These are phyloP conservation scores for Sebastes steindachneri DNA, from an alignment of 2,797 vertebrate genomes.

Conservation along the genomic window DNA sequence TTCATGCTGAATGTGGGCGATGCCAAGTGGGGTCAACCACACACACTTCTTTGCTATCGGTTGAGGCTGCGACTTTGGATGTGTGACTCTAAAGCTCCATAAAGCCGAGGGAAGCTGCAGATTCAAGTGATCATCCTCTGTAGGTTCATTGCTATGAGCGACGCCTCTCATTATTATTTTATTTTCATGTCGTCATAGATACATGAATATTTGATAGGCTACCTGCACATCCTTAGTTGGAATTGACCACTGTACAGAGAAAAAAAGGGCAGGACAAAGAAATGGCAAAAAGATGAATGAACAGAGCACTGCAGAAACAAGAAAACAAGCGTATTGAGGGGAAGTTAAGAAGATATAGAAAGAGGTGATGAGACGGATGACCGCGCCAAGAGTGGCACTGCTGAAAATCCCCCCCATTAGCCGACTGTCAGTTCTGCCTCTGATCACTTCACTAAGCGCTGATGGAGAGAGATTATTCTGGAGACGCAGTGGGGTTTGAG, in stretches of 20 bases:
- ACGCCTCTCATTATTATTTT: neutral
- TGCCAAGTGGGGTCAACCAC: neutral
- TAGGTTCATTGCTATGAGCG: no score
- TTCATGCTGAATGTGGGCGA: neutral
- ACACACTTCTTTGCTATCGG: neutral
- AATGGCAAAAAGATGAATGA: neutral
- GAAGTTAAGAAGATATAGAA: conserved; percentile 19
- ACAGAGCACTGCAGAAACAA: neutral
- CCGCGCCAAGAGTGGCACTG: conserved; percentile 12
- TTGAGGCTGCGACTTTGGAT: fast-evolving
- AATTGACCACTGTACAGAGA: neutral
- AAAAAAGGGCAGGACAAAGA: neutral
- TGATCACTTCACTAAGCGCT: conserved; percentile 74
- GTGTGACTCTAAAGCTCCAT: no score
- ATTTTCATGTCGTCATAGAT: neutral
- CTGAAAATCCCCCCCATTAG: conserved; percentile 64
- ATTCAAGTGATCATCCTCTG: neutral
- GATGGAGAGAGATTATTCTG: conserved; percentile 63
- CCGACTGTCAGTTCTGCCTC: conserved; percentile 68
- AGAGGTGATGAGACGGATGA: conserved; percentile 38
- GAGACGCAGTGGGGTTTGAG: conserved; percentile 35
- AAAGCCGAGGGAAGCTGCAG: no score
- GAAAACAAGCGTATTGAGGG: conserved; percentile 11
- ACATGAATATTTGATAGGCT: neutral
- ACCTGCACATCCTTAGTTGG: neutral